Evolutionary conservation across 2,113 vertebrate species (phyloP).

Genomic region (Oncorhynchus kisutch): DNA sequence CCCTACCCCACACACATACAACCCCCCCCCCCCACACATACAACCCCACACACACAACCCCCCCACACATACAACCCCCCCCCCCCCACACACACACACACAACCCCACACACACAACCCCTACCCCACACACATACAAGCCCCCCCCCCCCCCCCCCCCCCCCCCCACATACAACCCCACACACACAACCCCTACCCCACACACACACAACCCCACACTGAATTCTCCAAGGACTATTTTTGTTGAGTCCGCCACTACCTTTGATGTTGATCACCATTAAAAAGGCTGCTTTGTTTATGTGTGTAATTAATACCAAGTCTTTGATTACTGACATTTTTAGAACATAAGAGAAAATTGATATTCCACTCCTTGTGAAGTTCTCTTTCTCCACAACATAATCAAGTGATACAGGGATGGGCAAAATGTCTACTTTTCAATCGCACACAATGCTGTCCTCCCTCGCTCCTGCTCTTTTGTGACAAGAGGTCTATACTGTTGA

Average conservation of each 20-base stretch:
- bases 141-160: too few relatives aligned
- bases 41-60: too few relatives aligned
- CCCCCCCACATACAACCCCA: too few relatives aligned
- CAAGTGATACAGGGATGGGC: conserved; percentile 26
- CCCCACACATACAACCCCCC: too few relatives aligned
- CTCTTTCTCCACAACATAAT: conserved; percentile 48
- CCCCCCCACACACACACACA: conserved; percentile 10
- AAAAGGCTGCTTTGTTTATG: conserved; percentile 58
- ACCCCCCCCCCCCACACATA: too few relatives aligned
- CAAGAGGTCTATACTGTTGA: conserved; percentile 9
- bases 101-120: background rate
- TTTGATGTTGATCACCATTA: conserved; percentile 68
- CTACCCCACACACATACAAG: too few relatives aligned
- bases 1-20: too few relatives aligned
- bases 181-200: too few relatives aligned
- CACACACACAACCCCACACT: conserved; percentile 5
- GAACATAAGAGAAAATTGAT: conserved; percentile 47
- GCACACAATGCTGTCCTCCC: conserved; percentile 12
- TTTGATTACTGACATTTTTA: conserved; percentile 59
- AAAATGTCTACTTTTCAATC: conserved; percentile 12
- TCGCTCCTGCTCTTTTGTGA: background rate
- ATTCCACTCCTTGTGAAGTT: conserved; percentile 49
- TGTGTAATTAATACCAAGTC: conserved; percentile 66
- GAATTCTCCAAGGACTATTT: conserved; percentile 55
- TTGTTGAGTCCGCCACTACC: conserved; percentile 51